Base-by-base conservation (phyloP, 2,888 invertebrate species). In the Drosophila barbarae region DNA sequence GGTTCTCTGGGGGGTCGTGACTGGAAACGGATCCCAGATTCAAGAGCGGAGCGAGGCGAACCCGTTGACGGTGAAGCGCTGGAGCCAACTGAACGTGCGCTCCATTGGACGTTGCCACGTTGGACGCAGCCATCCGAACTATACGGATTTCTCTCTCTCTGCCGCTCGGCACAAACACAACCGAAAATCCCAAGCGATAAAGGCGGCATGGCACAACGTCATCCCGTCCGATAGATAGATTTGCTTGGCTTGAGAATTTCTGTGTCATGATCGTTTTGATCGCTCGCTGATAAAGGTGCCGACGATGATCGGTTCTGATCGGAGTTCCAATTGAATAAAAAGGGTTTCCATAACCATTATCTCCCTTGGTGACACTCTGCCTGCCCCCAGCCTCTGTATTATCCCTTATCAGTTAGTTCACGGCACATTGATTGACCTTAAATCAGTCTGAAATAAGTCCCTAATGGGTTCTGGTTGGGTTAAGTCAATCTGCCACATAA, bases 221-320 rank as follows among this genome's bases (percentile, higher is more conserved):
- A 72, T 60, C 55, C 57, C 65, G 26, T 0, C 35, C 49, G 53
- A 70, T 79, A 56, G 57, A 70, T 79, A 53, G 63, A 73, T 71
- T 76, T 60, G 63, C 49, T 18, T 46, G 46, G 46, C 30, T 23
- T 42, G n/a, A 18, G 26, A 5, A 42, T 72, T 72, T 76, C 53
- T 76, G 59, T 83, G 78, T 83, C 84, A 78, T 83, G 78, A 78
- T 74, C 78, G 59, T 68, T 80, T 74, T 66, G 75, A 80, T 77
- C 69, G 52, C 10, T 39, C 58, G 50, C 9, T 46, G 42, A 68
- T 60, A 69, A 47, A 51, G 52, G 9, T 15, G 13, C 15, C 21
- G 21, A 12, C 23, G 21, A 36, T 30, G 50, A 63, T 63, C 63
- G 38, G 6, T 13, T 58, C 32, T 47, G 46, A 47, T 46, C 7